A percentile compares a stretch with the other conserved stretches of the same genome.
Conservation (phyloP, 1,140 invertebrate species). For the Trachymyrmex septentrionalis region DNA sequence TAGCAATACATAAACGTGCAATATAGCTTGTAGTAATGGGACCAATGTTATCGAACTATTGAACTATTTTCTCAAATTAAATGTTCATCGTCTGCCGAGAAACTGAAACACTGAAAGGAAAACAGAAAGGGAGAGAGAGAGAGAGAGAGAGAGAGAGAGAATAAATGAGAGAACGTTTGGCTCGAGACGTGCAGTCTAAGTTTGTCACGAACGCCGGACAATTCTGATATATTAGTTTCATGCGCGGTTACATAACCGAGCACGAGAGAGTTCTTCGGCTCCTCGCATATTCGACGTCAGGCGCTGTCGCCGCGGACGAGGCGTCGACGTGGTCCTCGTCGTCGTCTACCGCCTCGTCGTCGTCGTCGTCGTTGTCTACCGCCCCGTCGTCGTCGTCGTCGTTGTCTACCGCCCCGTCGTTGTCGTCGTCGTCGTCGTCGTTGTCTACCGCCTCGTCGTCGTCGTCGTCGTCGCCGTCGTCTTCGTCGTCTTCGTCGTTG, state of each 20-base stretch:
- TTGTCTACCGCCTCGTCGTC: background rate
- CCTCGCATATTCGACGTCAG: slow-evolving; percentile 79
- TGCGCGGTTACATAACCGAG: slow-evolving; percentile 80
- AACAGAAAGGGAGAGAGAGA: slow-evolving; percentile 5
- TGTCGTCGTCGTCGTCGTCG: slow-evolving; percentile 12
- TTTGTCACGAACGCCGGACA: slow-evolving; percentile 77
- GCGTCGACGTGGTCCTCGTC: slow-evolving; percentile 72
- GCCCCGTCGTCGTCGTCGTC: background rate
- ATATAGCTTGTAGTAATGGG: background rate
- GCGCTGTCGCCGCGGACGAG: slow-evolving; percentile 76
- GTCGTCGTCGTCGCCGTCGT: slow-evolving; percentile 4
- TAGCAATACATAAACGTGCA: too few species aligned
- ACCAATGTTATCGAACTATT: background rate
- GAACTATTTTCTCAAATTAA: slow-evolving; percentile 17
- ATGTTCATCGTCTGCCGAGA: background rate
- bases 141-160: slow-evolving; percentile 22
- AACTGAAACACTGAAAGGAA: slow-evolving; percentile 20
- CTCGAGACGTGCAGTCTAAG: slow-evolving; percentile 77
- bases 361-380: background rate
- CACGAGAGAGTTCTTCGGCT: slow-evolving; percentile 74
- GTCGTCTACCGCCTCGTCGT: slow-evolving; percentile 33
- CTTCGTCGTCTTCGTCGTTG: background rate
- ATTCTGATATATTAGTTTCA: slow-evolving; percentile 82
- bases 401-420: background rate
- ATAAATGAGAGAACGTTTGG: slow-evolving; percentile 62